Percentiles rank a stretch among this genome's conserved stretches.
Evolutionary conservation across 2,797 vertebrate genomes (phyloP).

Genomic region (Morelia viridis): DNA sequence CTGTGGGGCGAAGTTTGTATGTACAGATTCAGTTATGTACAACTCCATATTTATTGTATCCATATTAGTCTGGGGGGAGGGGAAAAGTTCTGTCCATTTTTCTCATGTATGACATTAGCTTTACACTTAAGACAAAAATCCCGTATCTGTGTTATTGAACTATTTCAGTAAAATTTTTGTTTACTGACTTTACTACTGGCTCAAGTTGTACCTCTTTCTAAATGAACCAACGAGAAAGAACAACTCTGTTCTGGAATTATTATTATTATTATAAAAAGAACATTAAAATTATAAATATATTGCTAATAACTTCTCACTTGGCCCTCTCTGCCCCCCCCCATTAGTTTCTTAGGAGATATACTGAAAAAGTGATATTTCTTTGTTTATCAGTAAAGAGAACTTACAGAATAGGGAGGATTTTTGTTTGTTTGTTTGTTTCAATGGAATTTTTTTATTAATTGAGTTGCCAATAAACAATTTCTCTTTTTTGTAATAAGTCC

Average conservation of each 20-base stretch:
- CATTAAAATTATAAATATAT: background rate
- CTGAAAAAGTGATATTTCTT: slow-evolving; percentile 7
- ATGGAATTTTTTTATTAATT: background rate
- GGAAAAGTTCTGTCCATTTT: slow-evolving; percentile 86
- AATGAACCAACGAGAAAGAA: background rate
- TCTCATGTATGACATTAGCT: slow-evolving; percentile 92
- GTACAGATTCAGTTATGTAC: slow-evolving; percentile 97
- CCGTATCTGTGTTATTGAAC: slow-evolving; percentile 90
- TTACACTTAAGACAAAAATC: slow-evolving; percentile 86
- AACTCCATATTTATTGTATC: slow-evolving; percentile 98
- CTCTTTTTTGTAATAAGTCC: background rate
- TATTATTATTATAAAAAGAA: background rate
- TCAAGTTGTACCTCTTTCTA: slow-evolving; percentile 69
- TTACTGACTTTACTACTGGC: slow-evolving; percentile 84
- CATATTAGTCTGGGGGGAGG: slow-evolving; percentile 92
- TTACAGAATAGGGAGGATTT: background rate
- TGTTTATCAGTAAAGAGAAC: background rate
- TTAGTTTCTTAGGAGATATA: slow-evolving; percentile 22
- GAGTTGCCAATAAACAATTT: slow-evolving; percentile 23
- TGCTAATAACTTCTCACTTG: background rate
- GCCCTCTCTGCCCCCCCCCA: background rate
- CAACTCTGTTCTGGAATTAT: background rate
- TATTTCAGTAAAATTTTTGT: slow-evolving; percentile 97
- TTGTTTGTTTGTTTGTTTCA: background rate
- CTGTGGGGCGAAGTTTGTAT: slow-evolving; percentile 91